Conservation (phyloP, 2,888 invertebrate genomes). For the Tenthredo livida region DNA sequence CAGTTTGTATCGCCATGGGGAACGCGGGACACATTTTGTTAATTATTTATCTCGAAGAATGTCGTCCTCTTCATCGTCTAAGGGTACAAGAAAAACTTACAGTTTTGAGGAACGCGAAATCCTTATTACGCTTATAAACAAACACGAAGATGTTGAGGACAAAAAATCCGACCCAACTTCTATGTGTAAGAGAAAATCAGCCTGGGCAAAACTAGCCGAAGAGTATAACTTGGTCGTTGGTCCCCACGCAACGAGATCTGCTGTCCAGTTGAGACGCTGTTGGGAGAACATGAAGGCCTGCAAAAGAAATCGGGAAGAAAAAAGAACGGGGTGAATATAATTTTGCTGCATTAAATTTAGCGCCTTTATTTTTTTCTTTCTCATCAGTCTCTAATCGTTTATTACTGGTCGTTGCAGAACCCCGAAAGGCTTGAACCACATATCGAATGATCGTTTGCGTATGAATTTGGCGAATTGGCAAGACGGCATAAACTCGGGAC, state of each 20-base stretch:
- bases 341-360: background rate
- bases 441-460: conserved; percentile 27
- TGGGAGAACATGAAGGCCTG: conserved; percentile 72
- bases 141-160: conserved; percentile 65
- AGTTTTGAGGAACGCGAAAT: conserved; percentile 70
- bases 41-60: conserved; percentile 8
- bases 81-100: conserved; percentile 69
- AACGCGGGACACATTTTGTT: background rate
- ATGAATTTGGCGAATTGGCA: conserved; percentile 28
- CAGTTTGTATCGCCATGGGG: background rate
- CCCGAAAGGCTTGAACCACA: background rate
- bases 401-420: background rate
- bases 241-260: conserved; percentile 63
- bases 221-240: conserved; percentile 69
- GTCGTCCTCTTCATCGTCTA: conserved; percentile 62
- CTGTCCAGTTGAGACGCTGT: conserved; percentile 67
- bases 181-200: conserved; percentile 68
- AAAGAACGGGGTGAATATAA: conserved; percentile 61
- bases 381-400: background rate
- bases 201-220: conserved; percentile 67
- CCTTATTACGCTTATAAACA: conserved; percentile 67
- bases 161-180: conserved; percentile 66
- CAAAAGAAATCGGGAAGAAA: conserved; percentile 68
- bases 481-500: conserved; percentile 13
- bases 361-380: background rate